Evolutionary conservation across 2,888 invertebrate genomes (phyloP).

Genomic region (Podabrus alpinus): DNA sequence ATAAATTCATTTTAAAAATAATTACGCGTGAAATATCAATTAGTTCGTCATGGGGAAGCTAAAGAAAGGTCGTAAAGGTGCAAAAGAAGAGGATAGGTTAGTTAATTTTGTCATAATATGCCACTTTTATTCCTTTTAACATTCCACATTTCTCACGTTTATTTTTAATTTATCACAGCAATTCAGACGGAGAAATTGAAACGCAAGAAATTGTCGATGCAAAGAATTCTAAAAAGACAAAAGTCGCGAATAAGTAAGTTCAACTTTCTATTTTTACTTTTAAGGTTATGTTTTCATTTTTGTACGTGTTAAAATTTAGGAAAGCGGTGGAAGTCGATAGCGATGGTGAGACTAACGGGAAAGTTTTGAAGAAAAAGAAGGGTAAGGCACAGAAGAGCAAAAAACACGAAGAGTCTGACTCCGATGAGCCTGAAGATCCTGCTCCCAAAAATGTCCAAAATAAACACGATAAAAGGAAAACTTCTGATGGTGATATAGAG

Average conservation of each 20-base stretch:
- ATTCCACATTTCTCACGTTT: conserved; percentile 17
- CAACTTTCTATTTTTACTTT: not conserved
- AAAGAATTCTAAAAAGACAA: conserved; percentile 46
- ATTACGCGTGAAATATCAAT: conserved; percentile 36
- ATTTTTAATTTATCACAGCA: conserved; percentile 57
- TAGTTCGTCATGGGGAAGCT: conserved; percentile 70
- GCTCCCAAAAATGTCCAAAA: conserved; percentile 51
- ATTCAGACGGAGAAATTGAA: conserved; percentile 60
- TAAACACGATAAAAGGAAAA: conserved; percentile 30
- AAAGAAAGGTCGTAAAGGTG: conserved; percentile 81
- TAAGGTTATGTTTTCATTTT: not conserved
- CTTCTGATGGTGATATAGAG: conserved; percentile 52
- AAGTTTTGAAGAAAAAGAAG: conserved; percentile 37
- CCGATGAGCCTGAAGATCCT: conserved; percentile 48
- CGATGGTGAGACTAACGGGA: conserved; percentile 34
- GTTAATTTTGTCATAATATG: conserved; percentile 46
- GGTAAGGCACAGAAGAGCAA: conserved; percentile 48
- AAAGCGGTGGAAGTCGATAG: conserved; percentile 35
- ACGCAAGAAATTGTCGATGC: conserved; percentile 45
- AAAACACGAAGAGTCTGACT: conserved; percentile 47
- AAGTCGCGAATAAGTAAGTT: conserved; percentile 45
- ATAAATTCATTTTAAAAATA: conserved; percentile 41
- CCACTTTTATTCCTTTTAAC: conserved; percentile 25
- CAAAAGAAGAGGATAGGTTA: conserved; percentile 76
- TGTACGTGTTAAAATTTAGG: not conserved